Percentiles rank a stretch among this genome's conserved stretches.
Conservation (phyloP, 1,140 invertebrate species). For the Drosophila persimilis region DNA sequence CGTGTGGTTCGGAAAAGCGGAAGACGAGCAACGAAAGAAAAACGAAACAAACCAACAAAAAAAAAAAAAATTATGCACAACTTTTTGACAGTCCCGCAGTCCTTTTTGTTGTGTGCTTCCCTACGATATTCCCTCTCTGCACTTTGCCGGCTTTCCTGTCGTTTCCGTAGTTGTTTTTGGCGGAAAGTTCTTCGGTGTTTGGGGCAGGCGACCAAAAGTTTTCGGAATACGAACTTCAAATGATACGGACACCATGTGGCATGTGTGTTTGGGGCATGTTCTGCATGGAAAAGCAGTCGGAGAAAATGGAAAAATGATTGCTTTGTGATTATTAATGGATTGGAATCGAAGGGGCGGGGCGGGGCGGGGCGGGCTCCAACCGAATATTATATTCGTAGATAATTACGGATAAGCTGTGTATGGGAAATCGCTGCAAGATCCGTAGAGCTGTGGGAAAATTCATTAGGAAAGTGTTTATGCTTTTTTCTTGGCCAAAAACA, state of each 20-base stretch:
- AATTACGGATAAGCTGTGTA: no score
- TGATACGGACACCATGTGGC: conserved; percentile 7
- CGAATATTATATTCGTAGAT: no score
- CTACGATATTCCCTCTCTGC: no score
- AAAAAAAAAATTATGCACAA: conserved; percentile 53
- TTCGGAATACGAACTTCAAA: conserved; percentile 27
- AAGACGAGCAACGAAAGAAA: conserved; percentile 11
- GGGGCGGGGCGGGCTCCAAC: background rate
- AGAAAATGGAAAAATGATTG: background rate
- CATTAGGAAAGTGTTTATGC: no score
- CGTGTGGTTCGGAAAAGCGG: conserved; percentile 18
- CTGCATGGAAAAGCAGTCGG: background rate
- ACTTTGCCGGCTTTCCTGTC: conserved; percentile 4
- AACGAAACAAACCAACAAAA: conserved; percentile 23
- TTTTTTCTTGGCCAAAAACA: no score
- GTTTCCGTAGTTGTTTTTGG: conserved; percentile 42
- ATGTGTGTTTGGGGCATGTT: conserved; percentile 8
- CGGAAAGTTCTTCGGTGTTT: conserved; percentile 7
- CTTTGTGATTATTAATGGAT: no score
- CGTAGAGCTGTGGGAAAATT: no score
- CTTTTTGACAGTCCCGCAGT: conserved; percentile 52
- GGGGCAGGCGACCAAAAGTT: conserved; percentile 19
- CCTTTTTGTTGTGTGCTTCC: conserved; percentile 1
- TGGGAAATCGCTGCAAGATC: no score
- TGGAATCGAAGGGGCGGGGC: no score